Base-by-base conservation (phyloP, 2,797 vertebrate genomes). In the Myiothlypis chrysogaster region DNA sequence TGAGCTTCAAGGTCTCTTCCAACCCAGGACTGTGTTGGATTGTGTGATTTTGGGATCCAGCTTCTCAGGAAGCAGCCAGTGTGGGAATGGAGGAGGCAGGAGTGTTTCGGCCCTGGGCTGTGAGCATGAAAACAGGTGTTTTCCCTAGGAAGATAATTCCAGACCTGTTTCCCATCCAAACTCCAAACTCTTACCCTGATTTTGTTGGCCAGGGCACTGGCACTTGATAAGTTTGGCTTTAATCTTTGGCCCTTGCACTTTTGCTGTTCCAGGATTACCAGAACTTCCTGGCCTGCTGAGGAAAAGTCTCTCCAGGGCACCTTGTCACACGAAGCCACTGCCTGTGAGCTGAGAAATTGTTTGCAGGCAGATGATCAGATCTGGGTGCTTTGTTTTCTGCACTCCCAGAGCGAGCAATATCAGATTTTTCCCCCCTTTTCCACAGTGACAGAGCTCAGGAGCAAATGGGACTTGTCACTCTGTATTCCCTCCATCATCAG, bases 401-500 rank as follows among this genome's bases (percentile, higher is more conserved):
- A 3, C 53, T 34, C 52, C 28, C 35, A 59, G 53, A 44, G 60
- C 63, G 34, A 86, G 50, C 47, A 55, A 2, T 27, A 53, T 37
- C 27, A 66, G 59, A 18, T 69, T 24, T 10, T 8, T 0, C 1
- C 5, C 4, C 10, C 9, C 9, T 23, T 13, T 87, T 56, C 20
- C 34, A 12, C 53, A 49, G 81, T 1, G 8, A 66, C 27, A 17
- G 53, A 87, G 50, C 0, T 2, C 73, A 63, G 83, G 50, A 82
- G 65, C 37, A 66, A 93, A 87, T 71, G 55, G 46, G 56, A 86
- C 73, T 83, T 92, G 86, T 66, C 83, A 83, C 49, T 90, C 59
- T 87, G 4, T 50, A 84, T 92, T 92, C 56, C 73, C 70, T 92
- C 60, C 65, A 57, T 77, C 79, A 53, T 34, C 64, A 69, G 72